Conservation (phyloP, 2,888 invertebrate genomes). For the Arge pagana region DNA sequence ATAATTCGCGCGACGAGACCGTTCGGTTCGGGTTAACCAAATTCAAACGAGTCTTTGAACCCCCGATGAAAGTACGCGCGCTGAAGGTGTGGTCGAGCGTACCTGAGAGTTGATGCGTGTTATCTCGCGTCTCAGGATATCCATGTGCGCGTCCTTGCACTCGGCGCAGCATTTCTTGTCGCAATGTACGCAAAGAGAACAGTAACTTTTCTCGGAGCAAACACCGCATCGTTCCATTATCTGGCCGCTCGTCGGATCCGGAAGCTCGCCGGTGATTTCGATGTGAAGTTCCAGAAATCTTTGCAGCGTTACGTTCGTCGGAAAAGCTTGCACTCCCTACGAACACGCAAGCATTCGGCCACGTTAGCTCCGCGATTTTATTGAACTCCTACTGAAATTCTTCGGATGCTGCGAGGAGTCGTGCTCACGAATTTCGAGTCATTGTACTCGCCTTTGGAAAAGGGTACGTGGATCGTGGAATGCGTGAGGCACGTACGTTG, state of each 20-base stretch:
- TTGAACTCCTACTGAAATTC: no score
- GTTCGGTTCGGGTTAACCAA: not conserved
- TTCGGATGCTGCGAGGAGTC: no score
- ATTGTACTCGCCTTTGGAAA: no score
- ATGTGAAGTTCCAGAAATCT: constrained; percentile 93
- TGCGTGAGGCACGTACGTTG: no score
- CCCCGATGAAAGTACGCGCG: constrained; percentile 43
- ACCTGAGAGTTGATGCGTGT: constrained; percentile 85
- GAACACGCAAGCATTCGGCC: no score
- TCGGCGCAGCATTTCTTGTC: constrained; percentile 96
- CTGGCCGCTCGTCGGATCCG: constrained; percentile 89
- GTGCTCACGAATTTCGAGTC: no score
- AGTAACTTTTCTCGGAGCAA: constrained; percentile 90
- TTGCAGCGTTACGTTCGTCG: constrained; percentile 94
- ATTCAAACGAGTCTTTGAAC: constrained; percentile 20
- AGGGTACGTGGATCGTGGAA: no score
- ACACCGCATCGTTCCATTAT: constrained; percentile 93
- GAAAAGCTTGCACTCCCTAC: constrained; percentile 77
- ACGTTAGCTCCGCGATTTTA: no score
- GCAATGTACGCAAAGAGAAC: constrained; percentile 90
- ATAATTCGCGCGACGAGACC: no score
- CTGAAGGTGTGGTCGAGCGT: constrained; percentile 29
- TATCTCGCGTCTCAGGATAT: constrained; percentile 90
- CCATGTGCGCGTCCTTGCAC: constrained; percentile 96
- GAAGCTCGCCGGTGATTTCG: constrained; percentile 88